Base-by-base conservation (phyloP, 2,888 invertebrate genomes). In the Patella ulyssiponensis region DNA sequence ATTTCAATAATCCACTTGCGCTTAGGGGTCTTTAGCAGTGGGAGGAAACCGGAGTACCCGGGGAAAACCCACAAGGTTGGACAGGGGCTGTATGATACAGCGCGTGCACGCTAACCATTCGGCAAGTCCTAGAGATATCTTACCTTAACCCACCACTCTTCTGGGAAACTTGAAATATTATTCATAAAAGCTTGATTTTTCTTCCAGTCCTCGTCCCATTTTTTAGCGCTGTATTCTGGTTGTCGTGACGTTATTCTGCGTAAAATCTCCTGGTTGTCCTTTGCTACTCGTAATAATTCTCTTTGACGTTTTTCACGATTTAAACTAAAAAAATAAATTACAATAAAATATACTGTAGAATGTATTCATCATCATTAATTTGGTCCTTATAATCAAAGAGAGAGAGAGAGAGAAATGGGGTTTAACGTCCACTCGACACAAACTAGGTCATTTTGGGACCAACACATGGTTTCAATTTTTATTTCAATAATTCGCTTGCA, bases 261-360 rank as follows among this genome's bases (percentile, higher is more conserved):
- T 83, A 92, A 83, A 76, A 92, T 91, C 54, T 86, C 86, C 80
- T 91, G 91, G 84, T 92, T 92, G 78, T 92, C 92, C 69, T 87
- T 85, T 0, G 91, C 90, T 44, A 92, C 89, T 12, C 91, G 83
- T 76, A 91, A 80, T 79, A 92, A 80, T 80, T 92, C 92, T 51
- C 91, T 82, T 80, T 90, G 88, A 20, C 92, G 83, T 84, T 91
- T 91, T 79, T 91, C 91, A 73, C 89, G 84, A 80, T 92, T 92
- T 78, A 92, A 83, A 85, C 92, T 92, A 83, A 11, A 84, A 80
- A 44, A 44, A 44, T 54, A 14, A 69, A 69, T 23, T 5, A 20
- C n/a, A 58, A 27, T 14, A 73, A 73, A 73, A 58, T 20, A 44
- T 74, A 27, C 52, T 12, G 73, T n/a, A 73, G 53, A 73, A 44